phyloP scores from a whole-genome alignment of 2,797 vertebrate species.

The Dendrocincla tyrannina region DNA sequence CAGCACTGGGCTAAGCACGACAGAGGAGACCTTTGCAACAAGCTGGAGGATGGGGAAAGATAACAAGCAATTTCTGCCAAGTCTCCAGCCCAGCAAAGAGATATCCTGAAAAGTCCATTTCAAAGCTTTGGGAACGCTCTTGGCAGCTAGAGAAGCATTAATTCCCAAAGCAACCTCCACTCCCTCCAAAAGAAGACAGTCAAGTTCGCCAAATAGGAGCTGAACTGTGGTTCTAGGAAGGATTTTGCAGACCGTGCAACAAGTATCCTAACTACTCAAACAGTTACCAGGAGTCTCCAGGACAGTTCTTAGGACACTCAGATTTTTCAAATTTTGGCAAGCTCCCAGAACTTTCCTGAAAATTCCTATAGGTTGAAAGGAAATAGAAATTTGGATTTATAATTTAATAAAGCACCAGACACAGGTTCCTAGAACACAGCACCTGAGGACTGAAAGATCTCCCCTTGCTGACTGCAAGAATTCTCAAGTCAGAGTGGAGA shows the following conservation, averaged over 20 bases:
- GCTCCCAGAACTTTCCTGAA: neutral
- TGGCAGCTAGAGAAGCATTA: neutral
- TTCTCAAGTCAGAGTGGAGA: neutral
- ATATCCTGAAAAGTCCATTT: neutral
- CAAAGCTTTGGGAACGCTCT: neutral
- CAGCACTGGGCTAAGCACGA: rapidly evolving
- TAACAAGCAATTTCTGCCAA: neutral
- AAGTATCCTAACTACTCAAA: neutral
- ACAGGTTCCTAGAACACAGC: neutral
- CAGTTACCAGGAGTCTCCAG: neutral
- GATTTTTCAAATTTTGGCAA: neutral
- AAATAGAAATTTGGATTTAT: neutral
- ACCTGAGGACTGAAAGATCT: neutral
- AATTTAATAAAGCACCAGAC: neutral
- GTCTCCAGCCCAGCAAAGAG: neutral
- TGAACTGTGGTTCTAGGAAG: neutral
- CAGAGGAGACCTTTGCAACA: rapidly evolving
- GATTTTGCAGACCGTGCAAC: neutral
- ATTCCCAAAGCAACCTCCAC: neutral
- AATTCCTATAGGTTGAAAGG: neutral
- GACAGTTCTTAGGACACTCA: neutral
- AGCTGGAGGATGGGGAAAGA: neutral
- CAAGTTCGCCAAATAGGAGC: neutral
- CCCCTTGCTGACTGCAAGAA: neutral
- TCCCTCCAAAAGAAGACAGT: neutral